phyloP scores from a whole-genome alignment of 2,888 invertebrate species.

The Brachyptera putata region DNA sequence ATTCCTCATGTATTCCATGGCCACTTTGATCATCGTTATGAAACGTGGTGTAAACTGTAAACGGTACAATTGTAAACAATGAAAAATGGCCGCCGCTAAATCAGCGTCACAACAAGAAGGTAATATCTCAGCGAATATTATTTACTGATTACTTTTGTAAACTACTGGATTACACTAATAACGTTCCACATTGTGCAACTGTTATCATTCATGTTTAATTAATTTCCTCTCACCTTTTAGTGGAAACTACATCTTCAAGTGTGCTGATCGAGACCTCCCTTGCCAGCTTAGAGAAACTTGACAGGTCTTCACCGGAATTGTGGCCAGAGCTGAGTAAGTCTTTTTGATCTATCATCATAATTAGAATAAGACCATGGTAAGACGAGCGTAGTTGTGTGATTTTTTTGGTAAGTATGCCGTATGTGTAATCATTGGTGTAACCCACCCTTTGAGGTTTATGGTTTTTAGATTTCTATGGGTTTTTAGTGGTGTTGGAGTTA shows the following conservation, averaged over 20 bases:
- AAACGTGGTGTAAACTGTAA: no score
- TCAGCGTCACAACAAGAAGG: background rate
- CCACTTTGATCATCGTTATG: no score
- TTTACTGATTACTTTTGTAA: background rate
- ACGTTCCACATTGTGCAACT: background rate
- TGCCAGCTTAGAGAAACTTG: slow-evolving; percentile 84
- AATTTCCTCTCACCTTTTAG: background rate
- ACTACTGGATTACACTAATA: background rate
- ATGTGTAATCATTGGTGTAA: no score
- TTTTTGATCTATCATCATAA: background rate
- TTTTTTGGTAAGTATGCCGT: background rate
- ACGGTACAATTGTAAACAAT: no score
- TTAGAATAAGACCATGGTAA: background rate
- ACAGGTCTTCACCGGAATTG: slow-evolving; percentile 90
- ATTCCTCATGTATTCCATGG: no score
- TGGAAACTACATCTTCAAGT: background rate
- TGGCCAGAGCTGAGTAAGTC: slow-evolving; percentile 91
- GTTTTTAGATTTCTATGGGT: no score
- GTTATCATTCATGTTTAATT: background rate
- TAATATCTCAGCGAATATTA: background rate
- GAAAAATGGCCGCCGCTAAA: background rate
- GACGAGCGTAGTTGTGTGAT: background rate
- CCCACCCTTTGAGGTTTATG: background rate
- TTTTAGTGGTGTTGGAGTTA: no score
- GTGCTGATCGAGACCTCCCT: slow-evolving; percentile 63